Percentiles rank a stretch among this genome's conserved stretches.
Evolutionary conservation across 1,140 invertebrate genomes (phyloP).

Genomic region (Druon quercuslanigerum): DNA sequence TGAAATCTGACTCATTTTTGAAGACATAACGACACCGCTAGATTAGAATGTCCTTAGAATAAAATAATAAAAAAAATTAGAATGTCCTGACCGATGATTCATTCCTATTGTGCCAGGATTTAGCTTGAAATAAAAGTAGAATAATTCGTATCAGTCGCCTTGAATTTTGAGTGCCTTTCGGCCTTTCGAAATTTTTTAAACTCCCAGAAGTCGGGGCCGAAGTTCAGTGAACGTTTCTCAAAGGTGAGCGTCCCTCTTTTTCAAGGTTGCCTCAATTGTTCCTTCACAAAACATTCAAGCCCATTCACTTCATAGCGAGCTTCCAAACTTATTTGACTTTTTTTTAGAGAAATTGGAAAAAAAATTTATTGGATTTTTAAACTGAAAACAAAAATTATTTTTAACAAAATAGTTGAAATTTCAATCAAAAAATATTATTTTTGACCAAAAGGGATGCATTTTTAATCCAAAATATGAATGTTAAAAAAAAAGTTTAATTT

Average conservation of each 20-base stretch:
- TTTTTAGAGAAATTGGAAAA: too few species aligned
- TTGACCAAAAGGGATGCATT: too few species aligned
- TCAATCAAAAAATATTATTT: too few species aligned
- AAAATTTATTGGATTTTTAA: too few species aligned
- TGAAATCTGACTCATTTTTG: too few species aligned
- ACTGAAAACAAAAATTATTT: too few species aligned
- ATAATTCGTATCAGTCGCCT: background rate
- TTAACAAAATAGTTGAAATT: too few species aligned
- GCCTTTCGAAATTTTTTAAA: conserved; percentile 26
- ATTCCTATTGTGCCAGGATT: background rate
- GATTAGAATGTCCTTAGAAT: background rate
- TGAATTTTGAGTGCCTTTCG: conserved; percentile 3
- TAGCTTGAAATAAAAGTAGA: conserved; percentile 1
- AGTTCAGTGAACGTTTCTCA: conserved; percentile 23
- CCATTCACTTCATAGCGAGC: too few species aligned
- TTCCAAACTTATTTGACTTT: too few species aligned
- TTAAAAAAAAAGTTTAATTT: too few species aligned
- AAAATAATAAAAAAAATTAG: too few species aligned
- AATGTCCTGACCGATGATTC: background rate
- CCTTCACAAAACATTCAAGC: background rate
- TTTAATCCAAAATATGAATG: too few species aligned
- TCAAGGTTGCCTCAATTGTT: conserved; percentile 21
- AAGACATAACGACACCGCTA: background rate
- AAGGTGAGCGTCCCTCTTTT: conserved; percentile 23
- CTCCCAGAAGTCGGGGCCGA: conserved; percentile 15